phyloP scores from a whole-genome alignment of 2,888 invertebrate genomes.

The Tineola bisselliella region DNA sequence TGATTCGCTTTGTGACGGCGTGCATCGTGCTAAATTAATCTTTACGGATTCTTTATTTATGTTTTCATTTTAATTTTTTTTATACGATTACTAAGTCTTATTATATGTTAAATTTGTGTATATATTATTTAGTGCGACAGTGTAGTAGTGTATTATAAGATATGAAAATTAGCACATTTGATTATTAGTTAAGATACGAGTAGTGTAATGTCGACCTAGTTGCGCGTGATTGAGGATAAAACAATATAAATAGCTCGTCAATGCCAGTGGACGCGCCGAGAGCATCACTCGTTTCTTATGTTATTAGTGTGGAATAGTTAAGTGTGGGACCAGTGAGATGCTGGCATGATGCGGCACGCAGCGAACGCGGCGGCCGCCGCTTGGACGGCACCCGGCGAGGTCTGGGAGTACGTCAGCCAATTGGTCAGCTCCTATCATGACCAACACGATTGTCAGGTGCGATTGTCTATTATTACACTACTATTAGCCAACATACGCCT shows the following conservation, averaged over 20 bases:
- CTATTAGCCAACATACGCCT: background rate
- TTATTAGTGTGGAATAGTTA: background rate
- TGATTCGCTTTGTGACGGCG: slow-evolving; percentile 51
- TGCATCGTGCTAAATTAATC: slow-evolving; percentile 39
- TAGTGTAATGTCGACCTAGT: slow-evolving; percentile 49
- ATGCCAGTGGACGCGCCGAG: slow-evolving; percentile 37
- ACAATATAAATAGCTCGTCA: slow-evolving; percentile 66
- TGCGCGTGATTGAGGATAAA: slow-evolving; percentile 65
- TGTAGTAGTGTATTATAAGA: background rate
- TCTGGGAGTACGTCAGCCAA: slow-evolving; percentile 75
- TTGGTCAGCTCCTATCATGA: slow-evolving; percentile 71
- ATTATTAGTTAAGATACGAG: slow-evolving; percentile 16
- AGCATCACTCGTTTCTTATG: slow-evolving; percentile 23
- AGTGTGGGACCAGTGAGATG: slow-evolving; percentile 40
- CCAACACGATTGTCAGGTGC: slow-evolving; percentile 61
- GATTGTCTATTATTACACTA: slow-evolving; percentile 12
- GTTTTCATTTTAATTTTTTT: background rate
- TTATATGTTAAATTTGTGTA: too few species aligned
- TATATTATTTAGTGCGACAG: background rate
- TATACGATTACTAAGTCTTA: too few species aligned
- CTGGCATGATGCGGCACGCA: slow-evolving; percentile 66
- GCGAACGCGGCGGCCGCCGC: slow-evolving; percentile 49
- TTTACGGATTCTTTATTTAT: background rate
- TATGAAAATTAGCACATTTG: background rate
- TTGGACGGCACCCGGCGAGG: slow-evolving; percentile 68